Evolutionary conservation across 1,140 invertebrate genomes (phyloP).

Genomic region (Micrasema longulum): DNA sequence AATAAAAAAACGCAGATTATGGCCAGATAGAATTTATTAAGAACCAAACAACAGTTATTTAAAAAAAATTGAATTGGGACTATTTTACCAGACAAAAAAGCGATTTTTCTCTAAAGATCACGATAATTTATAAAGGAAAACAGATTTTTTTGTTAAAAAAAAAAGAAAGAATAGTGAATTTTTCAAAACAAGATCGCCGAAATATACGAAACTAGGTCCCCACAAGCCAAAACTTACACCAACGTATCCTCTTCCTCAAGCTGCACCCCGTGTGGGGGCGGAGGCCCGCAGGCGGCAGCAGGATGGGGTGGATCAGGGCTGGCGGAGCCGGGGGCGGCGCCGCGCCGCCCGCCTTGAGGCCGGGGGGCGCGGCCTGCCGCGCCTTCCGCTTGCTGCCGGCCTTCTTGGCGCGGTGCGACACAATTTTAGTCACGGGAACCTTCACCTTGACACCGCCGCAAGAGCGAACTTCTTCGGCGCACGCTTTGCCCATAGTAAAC

Average conservation of each 20-base stretch:
- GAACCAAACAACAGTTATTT: too few species aligned
- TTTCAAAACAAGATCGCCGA: too few species aligned
- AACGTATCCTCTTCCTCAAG: conserved; percentile 36
- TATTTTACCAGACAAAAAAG: too few species aligned
- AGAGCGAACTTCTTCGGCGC: conserved; percentile 9
- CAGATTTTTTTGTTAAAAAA: too few species aligned
- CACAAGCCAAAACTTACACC: conserved; percentile 27
- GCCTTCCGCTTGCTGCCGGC: background rate
- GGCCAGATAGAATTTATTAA: too few species aligned
- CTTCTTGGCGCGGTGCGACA: conserved; percentile 8
- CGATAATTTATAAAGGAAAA: too few species aligned
- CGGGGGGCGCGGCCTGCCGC: background rate
- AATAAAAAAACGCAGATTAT: too few species aligned
- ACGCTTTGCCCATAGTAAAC: conserved; percentile 28
- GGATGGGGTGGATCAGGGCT: background rate
- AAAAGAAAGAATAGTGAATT: too few species aligned
- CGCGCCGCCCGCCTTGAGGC: background rate
- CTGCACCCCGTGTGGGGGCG: background rate
- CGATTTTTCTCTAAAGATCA: too few species aligned
- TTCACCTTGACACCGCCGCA: conserved; percentile 3
- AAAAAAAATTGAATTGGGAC: too few species aligned
- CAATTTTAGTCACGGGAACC: background rate
- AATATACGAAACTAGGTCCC: too few species aligned
- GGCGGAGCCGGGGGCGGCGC: background rate
- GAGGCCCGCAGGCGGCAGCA: background rate